These are phyloP conservation scores for Drosophila basisetae DNA, from an alignment of 2,888 invertebrate species.

Conservation along the genomic window DNA sequence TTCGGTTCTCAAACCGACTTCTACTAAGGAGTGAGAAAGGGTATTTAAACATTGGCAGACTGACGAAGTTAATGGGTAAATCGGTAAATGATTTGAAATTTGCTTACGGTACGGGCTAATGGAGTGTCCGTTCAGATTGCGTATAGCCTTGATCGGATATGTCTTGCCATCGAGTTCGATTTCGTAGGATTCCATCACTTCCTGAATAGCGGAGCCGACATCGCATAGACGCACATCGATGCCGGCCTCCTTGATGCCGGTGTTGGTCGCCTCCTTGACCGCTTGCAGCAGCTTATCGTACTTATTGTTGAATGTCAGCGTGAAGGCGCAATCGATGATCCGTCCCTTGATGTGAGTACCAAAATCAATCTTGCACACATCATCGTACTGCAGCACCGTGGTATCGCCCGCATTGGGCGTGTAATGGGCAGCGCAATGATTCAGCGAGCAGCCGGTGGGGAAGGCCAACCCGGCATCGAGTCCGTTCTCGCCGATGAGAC, in stretches of 20 bases:
- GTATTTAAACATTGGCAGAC: not conserved
- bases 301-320: conserved; percentile 97
- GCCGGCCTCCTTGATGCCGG: conserved; percentile 97
- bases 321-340: conserved; percentile 99
- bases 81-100: not conserved
- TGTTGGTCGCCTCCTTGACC: conserved; percentile 99
- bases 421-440: conserved; percentile 99
- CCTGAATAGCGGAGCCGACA: conserved; percentile 98
- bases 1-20: not conserved
- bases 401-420: conserved; percentile 99
- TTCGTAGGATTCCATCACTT: conserved; percentile 99
- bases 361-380: conserved; percentile 99
- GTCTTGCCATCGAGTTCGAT: conserved; percentile 98
- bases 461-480: conserved; percentile 97
- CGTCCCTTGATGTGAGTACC: conserved; percentile 99
- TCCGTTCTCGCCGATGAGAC: conserved; percentile 97
- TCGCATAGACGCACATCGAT: conserved; percentile 99
- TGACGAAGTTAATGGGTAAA: not conserved
- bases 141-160: conserved; percentile 98
- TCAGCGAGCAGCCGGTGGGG: conserved; percentile 99
- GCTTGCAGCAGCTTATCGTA: conserved; percentile 97
- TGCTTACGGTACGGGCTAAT: conserved; percentile 97
- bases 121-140: conserved; percentile 99
- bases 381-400: conserved; percentile 97
- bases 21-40: not conserved